These are phyloP conservation scores for Heteropelma amictum DNA, from an alignment of 2,888 invertebrate species.

Conservation along the genomic window DNA sequence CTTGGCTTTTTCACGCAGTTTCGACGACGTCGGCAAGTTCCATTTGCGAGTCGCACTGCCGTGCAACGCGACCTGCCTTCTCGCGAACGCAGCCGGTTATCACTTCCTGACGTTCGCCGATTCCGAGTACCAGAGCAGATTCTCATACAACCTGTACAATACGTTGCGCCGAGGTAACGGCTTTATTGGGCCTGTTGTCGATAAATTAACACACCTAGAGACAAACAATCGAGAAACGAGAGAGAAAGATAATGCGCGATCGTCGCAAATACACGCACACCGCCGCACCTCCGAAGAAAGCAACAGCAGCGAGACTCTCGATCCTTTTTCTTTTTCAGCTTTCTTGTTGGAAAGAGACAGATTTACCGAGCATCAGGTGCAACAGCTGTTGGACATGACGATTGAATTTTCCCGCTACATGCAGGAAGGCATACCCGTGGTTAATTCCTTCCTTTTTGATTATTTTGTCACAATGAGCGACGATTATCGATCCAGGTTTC, in stretches of 20 bases:
- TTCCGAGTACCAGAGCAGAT: slow-evolving; percentile 72
- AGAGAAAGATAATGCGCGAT: neutral
- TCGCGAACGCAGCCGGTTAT: slow-evolving; percentile 71
- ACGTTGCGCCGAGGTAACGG: slow-evolving; percentile 67
- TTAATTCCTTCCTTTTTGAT: slow-evolving; percentile 71
- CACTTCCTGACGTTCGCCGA: slow-evolving; percentile 74
- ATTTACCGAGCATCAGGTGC: slow-evolving; percentile 67
- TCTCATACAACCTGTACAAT: slow-evolving; percentile 73
- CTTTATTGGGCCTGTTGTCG: neutral
- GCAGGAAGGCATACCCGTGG: slow-evolving; percentile 73
- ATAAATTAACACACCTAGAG: too few relatives aligned
- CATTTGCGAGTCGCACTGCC: slow-evolving; percentile 70
- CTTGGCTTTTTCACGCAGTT: too few relatives aligned
- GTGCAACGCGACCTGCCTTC: slow-evolving; percentile 71
- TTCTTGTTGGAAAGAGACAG: slow-evolving; percentile 70
- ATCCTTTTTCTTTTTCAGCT: slow-evolving; percentile 55
- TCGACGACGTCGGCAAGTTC: slow-evolving; percentile 69
- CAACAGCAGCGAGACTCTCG: neutral
- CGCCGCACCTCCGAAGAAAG: neutral
- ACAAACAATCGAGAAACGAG: neutral
- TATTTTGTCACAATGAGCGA: slow-evolving; percentile 69
- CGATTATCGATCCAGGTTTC: slow-evolving; percentile 65
- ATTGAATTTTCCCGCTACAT: slow-evolving; percentile 72
- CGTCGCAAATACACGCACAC: too few relatives aligned
- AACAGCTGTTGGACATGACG: slow-evolving; percentile 68